Conservation (phyloP, 1,140 invertebrate species). For the Brachionus koreanus region DNA sequence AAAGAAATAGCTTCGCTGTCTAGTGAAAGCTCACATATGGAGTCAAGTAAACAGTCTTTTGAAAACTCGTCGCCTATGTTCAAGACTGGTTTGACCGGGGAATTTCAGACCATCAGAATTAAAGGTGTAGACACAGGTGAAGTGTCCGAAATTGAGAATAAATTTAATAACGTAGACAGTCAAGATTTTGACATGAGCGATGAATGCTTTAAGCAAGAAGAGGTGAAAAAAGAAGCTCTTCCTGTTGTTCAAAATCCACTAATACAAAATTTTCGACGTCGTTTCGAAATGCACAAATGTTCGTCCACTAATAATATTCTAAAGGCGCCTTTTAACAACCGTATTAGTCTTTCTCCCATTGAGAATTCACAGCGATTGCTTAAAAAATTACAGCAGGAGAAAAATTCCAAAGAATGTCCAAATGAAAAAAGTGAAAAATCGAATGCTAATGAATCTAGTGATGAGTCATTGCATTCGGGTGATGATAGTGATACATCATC, state of each 20-base stretch:
- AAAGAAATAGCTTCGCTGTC: not conserved
- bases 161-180: not conserved
- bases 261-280: constrained; percentile 20
- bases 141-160: not conserved
- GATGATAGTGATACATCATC: constrained; percentile 29
- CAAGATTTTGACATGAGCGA: constrained; percentile 11
- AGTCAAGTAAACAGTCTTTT: constrained; percentile 6
- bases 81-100: constrained; percentile 7
- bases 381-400: constrained; percentile 29
- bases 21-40: not conserved
- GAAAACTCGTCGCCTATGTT: constrained; percentile 1
- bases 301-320: constrained; percentile 32
- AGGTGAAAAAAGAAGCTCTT: not conserved
- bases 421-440: not conserved
- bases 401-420: not conserved
- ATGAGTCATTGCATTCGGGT: not conserved
- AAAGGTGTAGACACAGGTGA: not conserved
- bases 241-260: not conserved
- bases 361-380: constrained; percentile 6
- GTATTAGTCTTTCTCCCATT: constrained; percentile 30
- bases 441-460: not conserved
- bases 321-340: constrained; percentile 24
- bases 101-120: constrained; percentile 10
- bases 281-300: constrained; percentile 44
- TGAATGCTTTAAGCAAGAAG: constrained; percentile 3